These are phyloP conservation scores for Phoenicopterus ruber DNA, from an alignment of 2,113 vertebrate species.

Conservation along the genomic window DNA sequence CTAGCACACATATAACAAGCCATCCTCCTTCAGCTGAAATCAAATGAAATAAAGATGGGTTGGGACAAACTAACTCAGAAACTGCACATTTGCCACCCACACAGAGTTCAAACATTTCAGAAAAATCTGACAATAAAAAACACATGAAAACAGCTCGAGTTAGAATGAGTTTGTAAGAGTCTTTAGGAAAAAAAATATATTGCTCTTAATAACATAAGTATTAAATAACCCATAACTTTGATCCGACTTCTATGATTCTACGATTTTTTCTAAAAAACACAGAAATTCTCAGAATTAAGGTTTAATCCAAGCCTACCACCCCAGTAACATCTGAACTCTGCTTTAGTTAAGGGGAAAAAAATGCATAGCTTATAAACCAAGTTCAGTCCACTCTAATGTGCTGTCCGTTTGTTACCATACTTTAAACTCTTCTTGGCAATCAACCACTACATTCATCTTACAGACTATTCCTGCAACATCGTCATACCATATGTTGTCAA, in stretches of 20 bases:
- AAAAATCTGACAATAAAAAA: background rate
- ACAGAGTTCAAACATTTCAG: background rate
- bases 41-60: background rate
- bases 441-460: background rate
- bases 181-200: background rate
- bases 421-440: background rate
- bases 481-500: background rate
- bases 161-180: background rate
- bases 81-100: background rate
- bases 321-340: background rate
- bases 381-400: accelerated
- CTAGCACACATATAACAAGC: background rate
- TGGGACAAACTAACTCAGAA: background rate
- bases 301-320: background rate
- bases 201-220: background rate
- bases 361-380: background rate
- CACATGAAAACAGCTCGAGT: background rate
- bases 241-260: background rate
- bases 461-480: background rate
- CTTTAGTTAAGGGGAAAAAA: background rate
- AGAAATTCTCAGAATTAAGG: background rate
- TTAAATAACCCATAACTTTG: background rate
- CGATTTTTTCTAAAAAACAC: too few relatives aligned
- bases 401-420: background rate
- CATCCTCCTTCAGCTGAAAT: background rate